phyloP scores from a whole-genome alignment of 2,797 vertebrate species.

The Australoheros facetus region DNA sequence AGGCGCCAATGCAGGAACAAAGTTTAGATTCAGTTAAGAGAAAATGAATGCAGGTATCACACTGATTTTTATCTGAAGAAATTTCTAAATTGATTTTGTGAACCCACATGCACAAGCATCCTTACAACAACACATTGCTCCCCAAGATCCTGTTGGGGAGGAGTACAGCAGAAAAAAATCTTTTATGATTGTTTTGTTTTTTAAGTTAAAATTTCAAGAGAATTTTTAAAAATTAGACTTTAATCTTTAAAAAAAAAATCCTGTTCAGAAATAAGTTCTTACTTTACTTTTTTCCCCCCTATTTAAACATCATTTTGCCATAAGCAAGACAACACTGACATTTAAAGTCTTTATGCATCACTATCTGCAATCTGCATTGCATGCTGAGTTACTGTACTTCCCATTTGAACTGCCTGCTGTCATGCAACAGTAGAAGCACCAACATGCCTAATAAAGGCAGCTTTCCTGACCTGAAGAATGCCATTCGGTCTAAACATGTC shows the following conservation, averaged over 20 bases:
- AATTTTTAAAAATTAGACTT: background rate
- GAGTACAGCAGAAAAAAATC: too few relatives aligned
- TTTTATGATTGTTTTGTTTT: too few relatives aligned
- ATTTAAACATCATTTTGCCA: background rate
- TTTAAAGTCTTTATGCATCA: background rate
- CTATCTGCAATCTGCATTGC: background rate
- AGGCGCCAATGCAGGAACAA: background rate
- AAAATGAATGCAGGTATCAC: background rate
- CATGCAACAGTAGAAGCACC: conserved; percentile 27
- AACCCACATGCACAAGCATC: background rate
- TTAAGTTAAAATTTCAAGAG: too few relatives aligned
- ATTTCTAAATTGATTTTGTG: background rate
- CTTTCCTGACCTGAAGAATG: conserved; percentile 40
- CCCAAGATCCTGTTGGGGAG: background rate
- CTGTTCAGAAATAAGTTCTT: background rate
- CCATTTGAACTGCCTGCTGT: background rate
- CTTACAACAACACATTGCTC: background rate
- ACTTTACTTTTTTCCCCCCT: background rate
- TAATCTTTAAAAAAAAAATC: background rate
- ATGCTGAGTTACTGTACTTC: background rate
- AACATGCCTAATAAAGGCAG: conserved; percentile 20
- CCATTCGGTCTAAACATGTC: conserved; percentile 45
- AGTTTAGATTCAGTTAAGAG: background rate
- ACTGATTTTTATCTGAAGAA: background rate
- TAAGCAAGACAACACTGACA: background rate